Base-by-base conservation (phyloP, 2,888 invertebrate species). In the Thymelicus lineola region DNA sequence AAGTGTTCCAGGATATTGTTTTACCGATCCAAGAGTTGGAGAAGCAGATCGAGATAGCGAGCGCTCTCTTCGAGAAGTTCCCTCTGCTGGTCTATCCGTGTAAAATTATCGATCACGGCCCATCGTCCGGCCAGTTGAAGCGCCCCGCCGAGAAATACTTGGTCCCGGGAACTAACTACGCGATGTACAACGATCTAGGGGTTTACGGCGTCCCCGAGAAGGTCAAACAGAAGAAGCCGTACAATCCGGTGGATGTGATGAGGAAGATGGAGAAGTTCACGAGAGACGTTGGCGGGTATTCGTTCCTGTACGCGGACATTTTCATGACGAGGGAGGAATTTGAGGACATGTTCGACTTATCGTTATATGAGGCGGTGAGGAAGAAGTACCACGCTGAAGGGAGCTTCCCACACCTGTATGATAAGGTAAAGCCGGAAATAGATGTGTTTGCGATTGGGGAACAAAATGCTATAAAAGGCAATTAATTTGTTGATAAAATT, bases 1-100 rank as follows among this genome's bases (percentile, higher is more conserved):
- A 96, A 88, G 95, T 96, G 0, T 96, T 96, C 83, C 96, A 96
- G 86, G 96, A 96, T 78, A 96, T 96, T 45, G 96, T 96, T 0
- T 83, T 96, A 55, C 96, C 96, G 0, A 94, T 96, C 65, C 87
- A 94, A 45, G 95, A 95, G 80, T 84, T 96, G 59, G 96, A 96
- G 78, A 92, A 94, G 28, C 96, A 96, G 80, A 95, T 96, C 7
- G 91, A 94, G 58, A 88, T 92, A 58, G 94, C 95, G 0, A 95
- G 94, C 58, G 85, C 93, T 64, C 80, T 96, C 5, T 96, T 96
- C 81, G 95, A 96, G 76, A 94, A 95, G 36, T 96, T 95, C 77
- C 96, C 96, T 0, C 79, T 96, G 4, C 86, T 96, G n/a, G 95
- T 96, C 1, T 96, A 96, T 77, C 96, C 96, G 1, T 96, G 96